These are phyloP conservation scores for Myopa testacea DNA, from an alignment of 2,888 invertebrate genomes.

Conservation along the genomic window DNA sequence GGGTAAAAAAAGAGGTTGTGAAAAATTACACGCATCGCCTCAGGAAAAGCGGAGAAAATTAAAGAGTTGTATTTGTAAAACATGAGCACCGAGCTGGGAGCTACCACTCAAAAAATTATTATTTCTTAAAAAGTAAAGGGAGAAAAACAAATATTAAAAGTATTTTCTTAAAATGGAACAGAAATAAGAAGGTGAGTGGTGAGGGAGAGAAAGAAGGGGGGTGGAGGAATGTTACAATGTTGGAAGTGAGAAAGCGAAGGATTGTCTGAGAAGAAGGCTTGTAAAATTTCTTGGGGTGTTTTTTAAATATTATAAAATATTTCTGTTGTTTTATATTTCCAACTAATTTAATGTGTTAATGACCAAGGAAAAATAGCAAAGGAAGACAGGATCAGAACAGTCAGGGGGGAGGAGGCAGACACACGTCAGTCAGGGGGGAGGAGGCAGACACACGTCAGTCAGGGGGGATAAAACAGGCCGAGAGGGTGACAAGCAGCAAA, in stretches of 20 bases:
- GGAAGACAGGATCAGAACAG: too few species aligned
- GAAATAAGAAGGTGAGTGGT: too few species aligned
- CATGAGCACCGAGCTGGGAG: too few species aligned
- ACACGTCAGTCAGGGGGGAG: too few species aligned
- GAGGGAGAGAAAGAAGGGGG: too few species aligned
- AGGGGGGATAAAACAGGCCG: background rate
- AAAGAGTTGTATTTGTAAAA: too few species aligned
- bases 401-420: too few species aligned
- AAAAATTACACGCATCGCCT: slow-evolving; percentile 21
- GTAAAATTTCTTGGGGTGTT: slow-evolving; percentile 35
- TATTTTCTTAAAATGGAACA: too few species aligned
- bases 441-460: too few species aligned
- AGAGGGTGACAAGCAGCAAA: background rate
- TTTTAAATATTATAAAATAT: slow-evolving; percentile 18
- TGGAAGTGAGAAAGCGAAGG: background rate
- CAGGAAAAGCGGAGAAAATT: slow-evolving; percentile 1
- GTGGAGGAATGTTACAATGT: too few species aligned
- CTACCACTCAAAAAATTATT: background rate
- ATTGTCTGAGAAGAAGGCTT: slow-evolving; percentile 35
- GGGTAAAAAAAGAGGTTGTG: background rate
- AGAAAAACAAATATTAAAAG: slow-evolving; percentile 33
- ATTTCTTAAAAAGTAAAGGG: slow-evolving; percentile 30
- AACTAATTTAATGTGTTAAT: slow-evolving; percentile 39
- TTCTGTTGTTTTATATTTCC: slow-evolving; percentile 5
- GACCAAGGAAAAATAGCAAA: background rate